Evolutionary conservation across 2,113 vertebrate genomes (phyloP), one percentile per base, ranked within the genome.

Genomic region (Psittacula cyanocephala): DNA sequence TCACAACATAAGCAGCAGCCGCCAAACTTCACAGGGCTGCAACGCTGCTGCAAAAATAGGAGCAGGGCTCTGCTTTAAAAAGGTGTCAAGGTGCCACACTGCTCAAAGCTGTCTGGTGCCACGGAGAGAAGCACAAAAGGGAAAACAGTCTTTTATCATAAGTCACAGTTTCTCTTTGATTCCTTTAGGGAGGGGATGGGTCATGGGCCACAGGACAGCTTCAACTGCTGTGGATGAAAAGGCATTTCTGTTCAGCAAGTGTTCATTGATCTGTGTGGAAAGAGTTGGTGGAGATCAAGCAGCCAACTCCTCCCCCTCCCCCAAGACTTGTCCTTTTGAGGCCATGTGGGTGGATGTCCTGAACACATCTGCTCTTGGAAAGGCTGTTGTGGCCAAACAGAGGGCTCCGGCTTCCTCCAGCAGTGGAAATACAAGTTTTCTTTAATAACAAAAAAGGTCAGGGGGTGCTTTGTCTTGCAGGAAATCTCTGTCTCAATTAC

Each of bases 351-450:
- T 88, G 91, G 93, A 86, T 11, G 20, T 72, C 93, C 60, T 37
- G 49, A 95, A 81, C 68, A 92, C 89, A 92, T 89, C 91, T 94
- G 95, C 67, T 95, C 24, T 9, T 95, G 93, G 91, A 91, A 96
- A 95, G 88, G 49, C 35, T 88, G 70, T 39, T 87, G 67, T 68
- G 53, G 81, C 91, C 79, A 91, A 82, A 71, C 24, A 95, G 59
- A 57, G n/a, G 53, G 22, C 53, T 82, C 63, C 3, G 3, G 53
- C 43, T 95, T 94, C 85, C 75, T 64, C 79, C 63, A 81, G 71
- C 17, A 55, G 55, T 53, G 53, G 81, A 89, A 91, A 52, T 31
- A 63, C 43, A 49, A 85, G 37, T 15, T 50, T 84, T 85, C 4
- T 75, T 88, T 7, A 11, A 60, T 59, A 83, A 59, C 37, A 78